Evolutionary conservation across 2,797 vertebrate genomes (phyloP), one percentile per base, ranked within the genome.

Genomic region (Phrynocephalus guinanensis): DNA sequence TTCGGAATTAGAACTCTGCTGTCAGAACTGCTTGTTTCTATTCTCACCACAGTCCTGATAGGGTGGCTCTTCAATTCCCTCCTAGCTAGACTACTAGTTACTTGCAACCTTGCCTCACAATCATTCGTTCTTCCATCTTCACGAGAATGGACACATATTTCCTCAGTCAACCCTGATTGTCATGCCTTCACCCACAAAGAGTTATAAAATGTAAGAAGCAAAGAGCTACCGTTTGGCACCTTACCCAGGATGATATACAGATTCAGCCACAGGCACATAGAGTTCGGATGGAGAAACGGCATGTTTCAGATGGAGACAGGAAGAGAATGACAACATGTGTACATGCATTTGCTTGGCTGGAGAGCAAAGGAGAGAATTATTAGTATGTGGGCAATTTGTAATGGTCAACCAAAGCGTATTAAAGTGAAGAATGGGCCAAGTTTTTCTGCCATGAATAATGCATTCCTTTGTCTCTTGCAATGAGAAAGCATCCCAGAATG

Each of bases 401-500:
- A 83, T 18, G 26, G 7, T 52, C 33, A 72, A 50, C 75, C 75
- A 84, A 71, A 50, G 79, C 20, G 30, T 33, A 83, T 56, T 33
- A 66, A 60, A 48, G 26, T 72, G 26, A 72, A 52, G 67, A 72
- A 71, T 15, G 52, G 48, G 67, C 26, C 78, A 72, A 73, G 68
- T 50, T 84, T 56, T 48, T 67, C 24, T 84, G 50, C 68, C 70
- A 84, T 79, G 44, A 84, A 80, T 73, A 88, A 84, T 80, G 52
- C 38, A 80, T 84, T 84, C 24, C 81, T 72, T 72, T 88, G 76
- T 33, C 77, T 83, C 52, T 84, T 50, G 15, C 81, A 79, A 44
- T 71, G 66, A 83, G 48, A 71, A 83, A 83, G 60, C 44, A 84
- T 63, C 60, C 5, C 44, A 3, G 8, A 50, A 26, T 79, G n/a